These are phyloP conservation scores for Leguminivora glycinivorella DNA, from an alignment of 1,140 invertebrate species.

Conservation along the genomic window DNA sequence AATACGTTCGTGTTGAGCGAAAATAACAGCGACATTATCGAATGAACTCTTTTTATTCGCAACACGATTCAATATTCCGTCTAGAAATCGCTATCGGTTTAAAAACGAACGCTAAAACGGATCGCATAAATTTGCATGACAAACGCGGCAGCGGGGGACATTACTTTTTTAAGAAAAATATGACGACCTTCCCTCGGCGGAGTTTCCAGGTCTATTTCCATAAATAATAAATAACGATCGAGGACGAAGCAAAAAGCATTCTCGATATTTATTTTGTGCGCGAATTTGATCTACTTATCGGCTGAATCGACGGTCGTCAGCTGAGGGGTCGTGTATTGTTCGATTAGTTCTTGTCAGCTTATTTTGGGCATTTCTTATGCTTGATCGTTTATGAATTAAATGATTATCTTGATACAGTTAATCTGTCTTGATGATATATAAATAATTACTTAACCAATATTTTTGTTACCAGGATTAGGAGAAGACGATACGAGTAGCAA, in stretches of 20 bases:
- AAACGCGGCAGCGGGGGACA: slow-evolving; percentile 63
- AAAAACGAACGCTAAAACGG: slow-evolving; percentile 68
- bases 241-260: slow-evolving; percentile 66
- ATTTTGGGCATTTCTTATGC: not conserved
- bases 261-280: slow-evolving; percentile 70
- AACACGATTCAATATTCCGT: slow-evolving; percentile 66
- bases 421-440: too few species aligned
- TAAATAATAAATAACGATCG: slow-evolving; percentile 77
- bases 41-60: slow-evolving; percentile 58
- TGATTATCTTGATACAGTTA: not conserved
- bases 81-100: slow-evolving; percentile 67
- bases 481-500: not conserved
- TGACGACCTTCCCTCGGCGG: slow-evolving; percentile 68
- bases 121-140: slow-evolving; percentile 76
- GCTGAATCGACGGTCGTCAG: not conserved
- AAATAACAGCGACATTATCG: slow-evolving; percentile 54
- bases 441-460: not conserved
- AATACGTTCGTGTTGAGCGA: slow-evolving; percentile 55
- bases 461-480: not conserved
- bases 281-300: slow-evolving; percentile 73
- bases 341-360: not conserved
- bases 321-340: not conserved
- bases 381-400: not conserved
- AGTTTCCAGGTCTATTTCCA: slow-evolving; percentile 73
- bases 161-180: slow-evolving; percentile 75